These are phyloP conservation scores for Uromys caudimaculatus DNA, from an alignment of 2,797 vertebrate genomes.

Conservation along the genomic window DNA sequence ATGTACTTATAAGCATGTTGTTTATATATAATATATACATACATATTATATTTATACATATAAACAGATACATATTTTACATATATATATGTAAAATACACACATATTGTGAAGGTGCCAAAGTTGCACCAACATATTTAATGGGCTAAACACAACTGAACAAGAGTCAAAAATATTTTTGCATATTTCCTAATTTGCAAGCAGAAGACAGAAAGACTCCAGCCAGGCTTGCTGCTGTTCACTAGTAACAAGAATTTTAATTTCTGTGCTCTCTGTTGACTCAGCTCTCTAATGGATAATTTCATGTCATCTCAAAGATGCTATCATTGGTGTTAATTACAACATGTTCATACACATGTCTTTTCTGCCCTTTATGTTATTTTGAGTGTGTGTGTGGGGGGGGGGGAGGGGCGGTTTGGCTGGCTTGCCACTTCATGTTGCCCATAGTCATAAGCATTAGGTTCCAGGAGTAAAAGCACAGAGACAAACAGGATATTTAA, in stretches of 20 bases:
- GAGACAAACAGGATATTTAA: neutral
- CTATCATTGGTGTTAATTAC: neutral
- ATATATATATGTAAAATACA: neutral
- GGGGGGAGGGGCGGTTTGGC: conserved; percentile 42
- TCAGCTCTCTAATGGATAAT: conserved; percentile 55
- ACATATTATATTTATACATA: neutral
- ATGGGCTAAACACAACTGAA: conserved; percentile 85
- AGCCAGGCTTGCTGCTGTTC: conserved; percentile 68
- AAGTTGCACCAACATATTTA: conserved; percentile 83
- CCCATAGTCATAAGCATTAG: conserved; percentile 25
- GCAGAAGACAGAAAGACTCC: conserved; percentile 80
- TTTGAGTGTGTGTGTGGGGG: neutral
- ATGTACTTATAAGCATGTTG: neutral
- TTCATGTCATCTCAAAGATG: neutral
- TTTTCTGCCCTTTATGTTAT: neutral
- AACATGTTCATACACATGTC: neutral
- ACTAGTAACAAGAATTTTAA: conserved; percentile 74
- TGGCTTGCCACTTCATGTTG: conserved; percentile 14
- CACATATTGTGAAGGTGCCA: conserved; percentile 74
- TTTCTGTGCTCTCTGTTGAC: conserved; percentile 13
- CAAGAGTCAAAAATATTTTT: conserved; percentile 81
- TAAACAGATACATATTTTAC: neutral
- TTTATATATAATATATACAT: neutral
- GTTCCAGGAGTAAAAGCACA: conserved; percentile 56
- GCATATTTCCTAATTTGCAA: conserved; percentile 84